Conservation (phyloP, 2,797 vertebrate species). For the Pangasius djambal region DNA sequence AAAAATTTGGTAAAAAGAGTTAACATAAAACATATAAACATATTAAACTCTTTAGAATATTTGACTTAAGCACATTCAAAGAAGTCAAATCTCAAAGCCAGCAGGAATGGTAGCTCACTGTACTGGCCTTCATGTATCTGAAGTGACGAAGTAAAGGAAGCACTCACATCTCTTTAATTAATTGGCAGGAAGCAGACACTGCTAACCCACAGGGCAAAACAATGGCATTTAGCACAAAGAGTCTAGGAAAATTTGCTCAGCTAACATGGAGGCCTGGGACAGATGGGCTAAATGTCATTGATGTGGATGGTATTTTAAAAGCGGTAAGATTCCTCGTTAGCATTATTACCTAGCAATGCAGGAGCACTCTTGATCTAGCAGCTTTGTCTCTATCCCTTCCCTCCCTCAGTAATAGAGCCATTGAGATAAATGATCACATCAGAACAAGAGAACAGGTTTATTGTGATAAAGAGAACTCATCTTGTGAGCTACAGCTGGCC, state of each 20-base stretch:
- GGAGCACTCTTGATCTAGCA: slow-evolving; percentile 5
- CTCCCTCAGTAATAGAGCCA: not conserved
- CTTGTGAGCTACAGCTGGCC: not conserved
- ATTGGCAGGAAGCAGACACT: slow-evolving; percentile 7
- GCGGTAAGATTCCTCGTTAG: slow-evolving; percentile 39
- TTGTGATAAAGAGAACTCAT: slow-evolving; percentile 9
- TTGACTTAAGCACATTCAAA: not conserved
- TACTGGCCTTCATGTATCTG: not conserved
- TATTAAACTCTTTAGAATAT: not conserved
- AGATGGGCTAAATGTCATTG: slow-evolving; percentile 51
- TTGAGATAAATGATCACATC: slow-evolving; percentile 8
- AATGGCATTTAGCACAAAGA: slow-evolving; percentile 47
- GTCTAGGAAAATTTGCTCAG: slow-evolving; percentile 1
- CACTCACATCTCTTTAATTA: slow-evolving; percentile 41
- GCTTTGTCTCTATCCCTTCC: slow-evolving; percentile 7
- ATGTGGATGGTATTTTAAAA: slow-evolving; percentile 47
- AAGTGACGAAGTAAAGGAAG: slow-evolving; percentile 3
- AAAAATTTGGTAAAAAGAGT: no score
- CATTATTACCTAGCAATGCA: slow-evolving; percentile 41
- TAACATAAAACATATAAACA: not conserved
- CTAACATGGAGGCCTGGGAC: slow-evolving; percentile 17
- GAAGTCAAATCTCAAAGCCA: not conserved
- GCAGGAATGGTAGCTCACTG: not conserved
- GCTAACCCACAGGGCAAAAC: slow-evolving; percentile 32
- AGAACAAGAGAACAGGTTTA: slow-evolving; percentile 18